Percentiles rank a stretch among this genome's conserved stretches.
phyloP scores from a whole-genome alignment of 2,113 vertebrate species.

The Benitochromis conjunctus region DNA sequence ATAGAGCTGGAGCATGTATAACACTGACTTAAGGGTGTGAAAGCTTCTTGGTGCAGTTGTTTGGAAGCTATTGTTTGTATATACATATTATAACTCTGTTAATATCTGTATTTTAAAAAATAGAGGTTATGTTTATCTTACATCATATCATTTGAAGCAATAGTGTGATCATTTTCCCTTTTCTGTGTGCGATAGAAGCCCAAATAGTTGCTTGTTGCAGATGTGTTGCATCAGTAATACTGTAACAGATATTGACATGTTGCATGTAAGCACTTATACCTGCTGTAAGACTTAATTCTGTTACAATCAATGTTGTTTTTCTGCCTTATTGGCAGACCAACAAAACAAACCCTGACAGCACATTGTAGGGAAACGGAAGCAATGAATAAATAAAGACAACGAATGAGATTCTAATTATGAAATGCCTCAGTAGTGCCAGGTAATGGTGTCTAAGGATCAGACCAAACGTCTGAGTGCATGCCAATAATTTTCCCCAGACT shows the following conservation, averaged over 20 bases:
- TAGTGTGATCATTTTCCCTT: neutral
- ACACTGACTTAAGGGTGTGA: neutral
- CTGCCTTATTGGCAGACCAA: neutral
- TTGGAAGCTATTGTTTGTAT: neutral
- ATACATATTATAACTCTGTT: neutral
- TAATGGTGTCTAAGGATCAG: neutral
- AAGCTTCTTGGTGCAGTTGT: neutral
- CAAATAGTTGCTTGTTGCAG: neutral
- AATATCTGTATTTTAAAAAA: neutral
- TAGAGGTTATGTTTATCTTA: neutral
- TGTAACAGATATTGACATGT: neutral
- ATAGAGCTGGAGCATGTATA: constrained; percentile 24
- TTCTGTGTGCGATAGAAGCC: neutral
- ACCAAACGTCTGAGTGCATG: neutral
- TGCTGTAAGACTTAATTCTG: neutral
- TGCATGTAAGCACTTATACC: neutral
- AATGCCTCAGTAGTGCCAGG: neutral
- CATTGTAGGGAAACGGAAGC: neutral
- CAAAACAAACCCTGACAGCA: neutral
- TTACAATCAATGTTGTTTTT: neutral
- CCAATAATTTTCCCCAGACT: neutral
- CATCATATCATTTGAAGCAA: neutral
- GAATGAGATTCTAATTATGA: neutral
- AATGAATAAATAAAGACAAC: neutral
- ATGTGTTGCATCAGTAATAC: neutral